These are phyloP conservation scores for Orchesella flavescens DNA, from an alignment of 2,888 invertebrate species.

Conservation along the genomic window DNA sequence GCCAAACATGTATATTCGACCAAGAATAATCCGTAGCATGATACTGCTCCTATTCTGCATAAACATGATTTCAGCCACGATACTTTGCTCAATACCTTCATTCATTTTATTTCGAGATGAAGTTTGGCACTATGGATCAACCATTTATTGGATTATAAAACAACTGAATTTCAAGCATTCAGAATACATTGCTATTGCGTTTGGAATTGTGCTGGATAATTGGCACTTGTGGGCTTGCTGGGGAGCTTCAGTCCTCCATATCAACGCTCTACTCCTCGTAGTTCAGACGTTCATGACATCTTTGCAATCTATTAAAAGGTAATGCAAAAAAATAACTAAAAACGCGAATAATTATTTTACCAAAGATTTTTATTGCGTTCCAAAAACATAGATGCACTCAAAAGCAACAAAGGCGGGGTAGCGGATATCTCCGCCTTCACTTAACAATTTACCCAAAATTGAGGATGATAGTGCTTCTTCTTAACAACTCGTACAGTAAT, in stretches of 20 bases:
- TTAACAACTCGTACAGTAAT: background rate
- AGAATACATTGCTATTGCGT: background rate
- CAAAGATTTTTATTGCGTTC: background rate
- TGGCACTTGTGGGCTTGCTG: background rate
- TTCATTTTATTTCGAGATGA: background rate
- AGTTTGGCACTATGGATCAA: background rate
- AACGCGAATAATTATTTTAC: background rate
- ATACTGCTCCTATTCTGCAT: background rate
- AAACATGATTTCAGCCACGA: background rate
- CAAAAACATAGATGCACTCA: background rate
- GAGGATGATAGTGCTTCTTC: background rate
- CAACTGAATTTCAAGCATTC: background rate
- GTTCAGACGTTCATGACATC: background rate
- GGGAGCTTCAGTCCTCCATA: background rate
- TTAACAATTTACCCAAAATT: background rate
- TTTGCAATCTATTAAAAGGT: background rate
- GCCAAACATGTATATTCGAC: background rate
- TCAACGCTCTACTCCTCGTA: background rate
- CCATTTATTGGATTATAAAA: background rate
- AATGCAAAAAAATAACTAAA: background rate
- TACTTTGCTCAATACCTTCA: background rate
- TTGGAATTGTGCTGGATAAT: background rate
- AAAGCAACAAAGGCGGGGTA: no score
- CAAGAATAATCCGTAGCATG: background rate
- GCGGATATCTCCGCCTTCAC: no score